These are phyloP conservation scores for Timema podura DNA, from an alignment of 2,888 invertebrate species.

Conservation along the genomic window DNA sequence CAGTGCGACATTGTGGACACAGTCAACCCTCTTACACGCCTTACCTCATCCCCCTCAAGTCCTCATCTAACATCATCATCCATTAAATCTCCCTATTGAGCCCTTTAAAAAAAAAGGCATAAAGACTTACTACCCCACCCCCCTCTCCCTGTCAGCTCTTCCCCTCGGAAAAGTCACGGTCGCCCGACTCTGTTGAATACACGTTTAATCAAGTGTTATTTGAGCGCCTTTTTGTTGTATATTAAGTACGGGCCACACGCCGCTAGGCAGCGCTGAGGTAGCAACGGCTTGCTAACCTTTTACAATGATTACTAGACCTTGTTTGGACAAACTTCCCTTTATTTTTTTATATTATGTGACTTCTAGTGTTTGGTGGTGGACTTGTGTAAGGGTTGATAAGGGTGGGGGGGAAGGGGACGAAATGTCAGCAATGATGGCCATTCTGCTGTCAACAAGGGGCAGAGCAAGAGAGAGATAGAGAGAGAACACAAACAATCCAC, in stretches of 20 bases:
- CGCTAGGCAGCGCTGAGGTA: conserved; percentile 21
- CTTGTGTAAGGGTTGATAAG: too few relatives aligned
- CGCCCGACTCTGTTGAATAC: conserved; percentile 35
- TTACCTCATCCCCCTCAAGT: too few relatives aligned
- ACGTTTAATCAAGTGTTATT: conserved; percentile 40
- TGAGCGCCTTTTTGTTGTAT: conserved; percentile 34
- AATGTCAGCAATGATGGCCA: too few relatives aligned
- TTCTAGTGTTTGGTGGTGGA: too few relatives aligned
- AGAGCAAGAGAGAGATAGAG: too few relatives aligned
- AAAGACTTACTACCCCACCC: neutral
- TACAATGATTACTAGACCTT: conserved; percentile 33
- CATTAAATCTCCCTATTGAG: conserved; percentile 6
- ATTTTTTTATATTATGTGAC: too few relatives aligned
- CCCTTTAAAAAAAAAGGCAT: neutral
- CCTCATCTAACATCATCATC: neutral
- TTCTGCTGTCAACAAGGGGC: too few relatives aligned
- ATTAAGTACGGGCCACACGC: conserved; percentile 25
- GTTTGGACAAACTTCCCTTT: conserved; percentile 30
- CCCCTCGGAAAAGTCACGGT: conserved; percentile 18
- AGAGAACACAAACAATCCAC: too few relatives aligned
- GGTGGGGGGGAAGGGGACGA: conserved; percentile 1
- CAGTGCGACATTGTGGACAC: too few relatives aligned
- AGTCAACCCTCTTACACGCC: too few relatives aligned
- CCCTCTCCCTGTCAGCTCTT: neutral
- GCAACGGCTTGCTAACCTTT: conserved; percentile 28